phyloP scores from a whole-genome alignment of 2,113 vertebrate species.

The Siphamia tubifer region DNA sequence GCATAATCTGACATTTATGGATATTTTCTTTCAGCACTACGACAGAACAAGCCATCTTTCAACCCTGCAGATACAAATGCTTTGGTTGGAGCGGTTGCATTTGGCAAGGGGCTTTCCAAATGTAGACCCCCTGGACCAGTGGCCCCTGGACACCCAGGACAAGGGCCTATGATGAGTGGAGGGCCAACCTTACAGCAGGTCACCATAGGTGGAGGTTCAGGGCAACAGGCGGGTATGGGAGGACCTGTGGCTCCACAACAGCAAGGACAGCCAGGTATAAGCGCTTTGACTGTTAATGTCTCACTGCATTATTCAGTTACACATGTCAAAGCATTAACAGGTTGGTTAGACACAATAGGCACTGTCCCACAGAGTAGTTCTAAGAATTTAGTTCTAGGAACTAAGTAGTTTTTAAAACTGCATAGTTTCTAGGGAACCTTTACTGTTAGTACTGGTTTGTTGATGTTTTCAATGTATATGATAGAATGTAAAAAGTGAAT shows the following conservation, averaged over 20 bases:
- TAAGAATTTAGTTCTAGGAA: too few species aligned
- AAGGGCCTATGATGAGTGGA: constrained; percentile 85
- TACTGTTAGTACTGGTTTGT: too few species aligned
- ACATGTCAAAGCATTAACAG: too few species aligned
- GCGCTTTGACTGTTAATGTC: neutral
- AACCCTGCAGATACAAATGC: constrained; percentile 95
- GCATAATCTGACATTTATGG: neutral
- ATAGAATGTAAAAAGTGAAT: too few species aligned
- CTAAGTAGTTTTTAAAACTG: too few species aligned
- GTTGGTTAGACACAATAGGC: too few species aligned
- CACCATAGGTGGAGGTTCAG: constrained; percentile 80
- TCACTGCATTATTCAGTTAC: neutral
- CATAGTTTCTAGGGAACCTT: too few species aligned
- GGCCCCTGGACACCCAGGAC: constrained; percentile 84
- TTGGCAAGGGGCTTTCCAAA: constrained; percentile 96
- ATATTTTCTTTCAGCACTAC: constrained; percentile 77
- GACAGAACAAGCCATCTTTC: constrained; percentile 95
- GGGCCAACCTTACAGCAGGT: constrained; percentile 92
- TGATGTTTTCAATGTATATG: too few species aligned
- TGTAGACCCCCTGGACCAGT: constrained; percentile 88
- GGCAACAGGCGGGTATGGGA: constrained; percentile 85
- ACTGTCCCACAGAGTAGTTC: too few species aligned
- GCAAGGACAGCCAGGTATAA: constrained; percentile 90
- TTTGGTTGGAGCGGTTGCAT: constrained; percentile 92
- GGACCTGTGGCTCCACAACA: constrained; percentile 80